Evolutionary conservation across 2,797 vertebrate genomes (phyloP), one percentile per base, ranked within the genome.

Genomic region (Liparis tanakae): DNA sequence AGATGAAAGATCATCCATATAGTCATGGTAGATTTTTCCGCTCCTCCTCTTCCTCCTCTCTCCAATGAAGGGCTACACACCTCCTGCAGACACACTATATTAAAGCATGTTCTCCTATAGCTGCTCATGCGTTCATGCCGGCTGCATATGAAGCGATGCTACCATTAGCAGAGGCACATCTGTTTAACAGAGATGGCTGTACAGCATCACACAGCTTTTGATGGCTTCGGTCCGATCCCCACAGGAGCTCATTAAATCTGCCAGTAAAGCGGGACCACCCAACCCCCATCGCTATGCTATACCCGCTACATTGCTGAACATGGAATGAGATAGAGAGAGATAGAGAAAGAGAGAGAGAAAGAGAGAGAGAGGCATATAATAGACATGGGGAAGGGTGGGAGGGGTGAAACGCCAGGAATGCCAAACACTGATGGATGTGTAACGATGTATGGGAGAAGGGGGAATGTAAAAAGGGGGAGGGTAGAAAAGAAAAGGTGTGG

Each of bases 221-320:
- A 92, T 89, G 83, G 79, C 78, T 81, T 80, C 60, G 58, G 85
- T 81, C 88, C 59, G 58, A 92, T 91, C 90, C 93, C 91, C 91
- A 87, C 67, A 82, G 92, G 93, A 93, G 80, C 93, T 95, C 92
- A 94, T 94, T 95, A 94, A 92, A 92, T 91, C 83, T 86, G 82
- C 78, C 86, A 85, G 87, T 76, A 78, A 87, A 79, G 82, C 83
- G 89, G 58, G 78, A 90, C 82, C 81, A 85, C 84, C 87, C 79
- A 73, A 86, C 85, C 85, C 85, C 89, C 58, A 44, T 43, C 1
- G 1, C 79, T 41, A 74, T 72, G 67, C 71, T 73, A 83, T 72
- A 82, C 76, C 83, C 48, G 33, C 76, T 78, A 37, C 73, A 71
- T 64, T 53, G 62, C 60, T 69, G 56, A 61, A 72, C 81, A 36